These are phyloP conservation scores for Himalopsyche anomala DNA, from an alignment of 2,888 invertebrate genomes.

Conservation along the genomic window DNA sequence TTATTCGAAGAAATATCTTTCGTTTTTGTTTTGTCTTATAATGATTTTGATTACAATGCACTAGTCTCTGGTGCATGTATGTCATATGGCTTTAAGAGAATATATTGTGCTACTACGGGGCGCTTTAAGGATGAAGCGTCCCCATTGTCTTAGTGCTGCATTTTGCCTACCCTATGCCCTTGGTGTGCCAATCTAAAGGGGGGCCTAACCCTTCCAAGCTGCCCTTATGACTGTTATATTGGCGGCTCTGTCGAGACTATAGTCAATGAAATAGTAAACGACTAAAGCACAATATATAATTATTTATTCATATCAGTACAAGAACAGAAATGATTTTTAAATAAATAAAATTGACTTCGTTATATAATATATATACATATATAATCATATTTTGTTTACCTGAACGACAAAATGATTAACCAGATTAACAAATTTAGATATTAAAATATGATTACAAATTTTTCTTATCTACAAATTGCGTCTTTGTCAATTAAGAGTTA, in stretches of 20 bases:
- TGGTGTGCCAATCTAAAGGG: conserved; percentile 51
- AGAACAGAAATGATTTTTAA: no score
- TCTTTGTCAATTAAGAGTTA: no score
- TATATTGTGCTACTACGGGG: conserved; percentile 53
- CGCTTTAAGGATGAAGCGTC: conserved; percentile 51
- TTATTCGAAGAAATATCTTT: background rate
- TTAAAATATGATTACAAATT: no score
- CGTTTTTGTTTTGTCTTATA: background rate
- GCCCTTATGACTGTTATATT: conserved; percentile 59
- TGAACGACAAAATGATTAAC: no score
- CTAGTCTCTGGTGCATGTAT: conserved; percentile 27
- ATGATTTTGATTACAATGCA: background rate
- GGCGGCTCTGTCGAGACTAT: conserved; percentile 50
- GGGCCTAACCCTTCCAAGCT: conserved; percentile 61
- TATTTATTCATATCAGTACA: background rate
- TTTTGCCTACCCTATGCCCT: conserved; percentile 50
- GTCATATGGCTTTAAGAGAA: conserved; percentile 60
- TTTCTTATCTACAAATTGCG: no score
- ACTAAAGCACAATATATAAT: background rate
- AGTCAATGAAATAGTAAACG: conserved; percentile 45
- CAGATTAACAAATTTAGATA: no score
- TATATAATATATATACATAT: no score
- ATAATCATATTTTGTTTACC: no score
- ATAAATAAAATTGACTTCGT: no score
- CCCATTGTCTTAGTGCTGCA: conserved; percentile 58